These are phyloP conservation scores for Tryphoninae sp. DNA, from an alignment of 2,888 invertebrate species.

Conservation along the genomic window DNA sequence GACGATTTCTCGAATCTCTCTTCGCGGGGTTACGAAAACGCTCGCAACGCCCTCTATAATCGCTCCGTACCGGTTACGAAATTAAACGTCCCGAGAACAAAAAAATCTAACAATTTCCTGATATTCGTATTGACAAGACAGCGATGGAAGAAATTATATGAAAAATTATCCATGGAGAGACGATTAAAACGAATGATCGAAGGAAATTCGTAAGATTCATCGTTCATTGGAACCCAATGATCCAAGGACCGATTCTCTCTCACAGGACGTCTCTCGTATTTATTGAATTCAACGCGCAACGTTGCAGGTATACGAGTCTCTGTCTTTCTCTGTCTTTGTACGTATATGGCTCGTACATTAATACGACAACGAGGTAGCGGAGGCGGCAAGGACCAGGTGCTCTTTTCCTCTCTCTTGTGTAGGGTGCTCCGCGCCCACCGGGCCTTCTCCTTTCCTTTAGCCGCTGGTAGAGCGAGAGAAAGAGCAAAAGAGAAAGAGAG, in stretches of 20 bases:
- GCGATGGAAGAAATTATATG: background rate
- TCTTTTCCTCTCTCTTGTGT: constrained; percentile 43
- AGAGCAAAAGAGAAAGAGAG: background rate
- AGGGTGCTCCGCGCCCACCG: constrained; percentile 66
- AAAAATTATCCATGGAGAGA: background rate
- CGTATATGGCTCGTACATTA: constrained; percentile 16
- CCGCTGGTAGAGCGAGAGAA: constrained; percentile 24
- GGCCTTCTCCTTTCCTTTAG: constrained; percentile 68
- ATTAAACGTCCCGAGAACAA: background rate
- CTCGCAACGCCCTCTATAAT: constrained; percentile 38
- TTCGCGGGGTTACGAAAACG: constrained; percentile 1
- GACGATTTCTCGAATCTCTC: constrained; percentile 34
- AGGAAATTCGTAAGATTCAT: constrained; percentile 46
- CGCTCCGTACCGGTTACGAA: constrained; percentile 44
- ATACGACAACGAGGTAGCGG: constrained; percentile 38
- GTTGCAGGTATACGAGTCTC: constrained; percentile 48
- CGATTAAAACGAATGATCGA: constrained; percentile 58
- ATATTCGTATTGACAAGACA: background rate
- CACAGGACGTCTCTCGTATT: constrained; percentile 19
- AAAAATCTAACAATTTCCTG: background rate
- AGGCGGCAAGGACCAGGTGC: constrained; percentile 65
- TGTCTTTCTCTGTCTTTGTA: background rate
- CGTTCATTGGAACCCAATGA: constrained; percentile 25
- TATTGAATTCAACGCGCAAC: constrained; percentile 45
- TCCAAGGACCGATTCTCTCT: constrained; percentile 4